These are phyloP conservation scores for Passer domesticus DNA, from an alignment of 2,113 vertebrate species.

Conservation along the genomic window DNA sequence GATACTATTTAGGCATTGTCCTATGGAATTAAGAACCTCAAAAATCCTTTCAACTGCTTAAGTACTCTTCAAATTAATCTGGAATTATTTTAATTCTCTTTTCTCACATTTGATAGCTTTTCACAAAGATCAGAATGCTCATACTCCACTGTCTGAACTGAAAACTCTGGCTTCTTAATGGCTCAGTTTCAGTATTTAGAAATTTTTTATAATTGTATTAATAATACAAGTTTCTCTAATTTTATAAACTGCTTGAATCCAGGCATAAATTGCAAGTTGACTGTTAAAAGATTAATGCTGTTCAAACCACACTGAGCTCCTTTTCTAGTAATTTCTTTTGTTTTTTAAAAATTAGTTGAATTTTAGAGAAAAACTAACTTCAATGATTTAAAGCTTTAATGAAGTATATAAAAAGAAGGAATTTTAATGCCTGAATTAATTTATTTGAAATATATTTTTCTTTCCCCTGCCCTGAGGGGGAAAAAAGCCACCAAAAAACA, in stretches of 20 bases:
- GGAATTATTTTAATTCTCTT: not conserved
- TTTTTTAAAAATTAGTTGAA: not conserved
- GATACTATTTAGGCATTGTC: not conserved
- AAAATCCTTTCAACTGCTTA: not conserved
- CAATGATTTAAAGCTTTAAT: not conserved
- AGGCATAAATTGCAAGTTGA: not conserved
- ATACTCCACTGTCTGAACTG: not conserved
- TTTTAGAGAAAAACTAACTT: not conserved
- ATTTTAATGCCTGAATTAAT: not conserved
- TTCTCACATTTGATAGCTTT: not conserved
- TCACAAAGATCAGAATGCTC: not conserved
- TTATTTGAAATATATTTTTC: not conserved
- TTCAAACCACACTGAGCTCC: not conserved
- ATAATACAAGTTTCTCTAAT: not conserved
- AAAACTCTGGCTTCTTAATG: not conserved
- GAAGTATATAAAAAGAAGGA: not conserved
- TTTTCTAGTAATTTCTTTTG: not conserved
- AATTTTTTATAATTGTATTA: not conserved
- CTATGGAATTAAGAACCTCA: not conserved
- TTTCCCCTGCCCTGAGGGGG: rapidly evolving
- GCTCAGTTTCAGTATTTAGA: not conserved
- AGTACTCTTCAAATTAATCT: not conserved
- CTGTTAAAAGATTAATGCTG: not conserved
- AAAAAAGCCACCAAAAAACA: not conserved
- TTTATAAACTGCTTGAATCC: not conserved